Percentiles rank a stretch among this genome's conserved stretches.
phyloP scores from a whole-genome alignment of 1,140 invertebrate genomes.

The Trachelipus rathkii region DNA sequence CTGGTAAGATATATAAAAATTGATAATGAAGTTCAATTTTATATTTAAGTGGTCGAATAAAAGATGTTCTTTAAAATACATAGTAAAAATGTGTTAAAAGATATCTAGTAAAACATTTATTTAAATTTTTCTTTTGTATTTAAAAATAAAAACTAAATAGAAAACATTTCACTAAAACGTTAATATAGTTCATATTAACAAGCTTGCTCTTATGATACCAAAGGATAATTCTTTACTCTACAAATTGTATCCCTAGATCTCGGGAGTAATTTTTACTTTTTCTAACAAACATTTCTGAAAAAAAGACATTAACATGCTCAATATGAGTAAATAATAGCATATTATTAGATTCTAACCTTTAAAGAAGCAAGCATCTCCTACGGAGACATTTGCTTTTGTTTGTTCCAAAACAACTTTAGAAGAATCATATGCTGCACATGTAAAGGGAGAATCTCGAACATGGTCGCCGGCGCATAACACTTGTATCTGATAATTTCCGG shows the following conservation, averaged over 20 bases:
- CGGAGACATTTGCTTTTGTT: conserved; percentile 49
- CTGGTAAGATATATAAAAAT: conserved; percentile 54
- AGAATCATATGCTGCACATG: conserved; percentile 90
- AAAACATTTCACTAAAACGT: too few species aligned
- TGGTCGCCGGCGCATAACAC: conserved; percentile 87
- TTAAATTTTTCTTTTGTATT: too few species aligned
- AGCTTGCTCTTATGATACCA: too few species aligned
- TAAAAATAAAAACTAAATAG: too few species aligned
- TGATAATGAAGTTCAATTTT: not conserved
- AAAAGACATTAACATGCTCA: too few species aligned
- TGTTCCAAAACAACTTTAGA: conserved; percentile 60
- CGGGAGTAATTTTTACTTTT: too few species aligned
- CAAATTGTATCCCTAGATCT: too few species aligned
- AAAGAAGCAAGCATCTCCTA: conserved; percentile 52
- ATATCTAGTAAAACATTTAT: too few species aligned
- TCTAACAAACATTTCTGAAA: too few species aligned
- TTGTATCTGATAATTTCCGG: conserved; percentile 73
- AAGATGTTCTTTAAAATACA: conserved; percentile 28
- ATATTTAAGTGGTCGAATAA: not conserved
- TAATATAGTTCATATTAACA: too few species aligned
- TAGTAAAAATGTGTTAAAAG: too few species aligned
- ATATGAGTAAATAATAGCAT: not conserved
- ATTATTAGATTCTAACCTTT: conserved; percentile 60
- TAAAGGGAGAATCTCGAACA: conserved; percentile 91
- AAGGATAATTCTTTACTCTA: too few species aligned